Base-by-base conservation (phyloP, 2,113 vertebrate genomes). In the Polypterus senegalus region DNA sequence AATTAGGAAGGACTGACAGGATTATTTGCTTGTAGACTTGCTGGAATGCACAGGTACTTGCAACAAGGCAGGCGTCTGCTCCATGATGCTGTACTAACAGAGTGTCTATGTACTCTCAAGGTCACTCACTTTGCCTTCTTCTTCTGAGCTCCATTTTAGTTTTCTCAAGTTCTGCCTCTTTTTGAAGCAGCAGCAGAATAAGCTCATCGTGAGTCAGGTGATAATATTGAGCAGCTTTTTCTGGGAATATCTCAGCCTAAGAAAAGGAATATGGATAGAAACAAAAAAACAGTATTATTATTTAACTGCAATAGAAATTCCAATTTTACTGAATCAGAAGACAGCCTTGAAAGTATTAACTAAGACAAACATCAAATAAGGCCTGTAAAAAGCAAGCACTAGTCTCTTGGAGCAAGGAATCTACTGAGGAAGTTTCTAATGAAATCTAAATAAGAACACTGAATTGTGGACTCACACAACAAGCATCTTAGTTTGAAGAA, bases 41-140 rank as follows among this genome's bases (percentile, higher is more conserved):
- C 27, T 27, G 27, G 27, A 27, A 27, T 27, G 27, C 27, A 27
- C 27, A 27, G 27, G 27, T 27, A 97, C 91, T 80, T 98, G 96
- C 71, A 99, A 86, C 65, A 99, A 84, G 0, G 89, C 90, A 10
- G 96, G 96, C 0, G 91, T 96, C 66, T 93, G 89, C 67, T 97
- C 94, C 91, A 98, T 98, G 81, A 99, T 97, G 72, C 92, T n/a
- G 91, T 66, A 99, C 92, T 71, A 99, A 86, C 74, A 98, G 84
- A 61, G 87, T 89, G 86, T 99, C 96, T 0, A 99, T 99, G 85
- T 99, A 99, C 74, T 93, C 82, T 99, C 94, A 71, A 99, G 87
- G 60, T 97, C 93, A 0, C 68, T 81, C 67, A 98, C 86, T 11
- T 86, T 59, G 88, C 79, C 8, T 91, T 89, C 72, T 90, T 81